These are phyloP conservation scores for Rynchops niger DNA, from an alignment of 2,113 vertebrate genomes.

Conservation along the genomic window DNA sequence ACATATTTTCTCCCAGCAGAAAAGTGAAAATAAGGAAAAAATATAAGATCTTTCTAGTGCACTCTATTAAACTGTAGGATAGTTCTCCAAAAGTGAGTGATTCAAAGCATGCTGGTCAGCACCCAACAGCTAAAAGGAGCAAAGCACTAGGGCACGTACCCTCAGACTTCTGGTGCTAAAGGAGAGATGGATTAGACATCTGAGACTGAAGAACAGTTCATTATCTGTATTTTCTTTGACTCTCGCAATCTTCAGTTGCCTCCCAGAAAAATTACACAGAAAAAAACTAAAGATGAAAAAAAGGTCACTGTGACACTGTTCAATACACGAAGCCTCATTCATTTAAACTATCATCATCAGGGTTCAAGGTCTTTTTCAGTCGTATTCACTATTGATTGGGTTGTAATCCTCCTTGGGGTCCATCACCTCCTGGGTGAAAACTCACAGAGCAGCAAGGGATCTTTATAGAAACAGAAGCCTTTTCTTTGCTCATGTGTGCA, in stretches of 20 bases:
- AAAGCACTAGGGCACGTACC: neutral
- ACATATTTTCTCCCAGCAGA: neutral
- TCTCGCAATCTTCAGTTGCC: neutral
- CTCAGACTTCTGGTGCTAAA: neutral
- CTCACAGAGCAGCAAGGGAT: neutral
- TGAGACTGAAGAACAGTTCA: neutral
- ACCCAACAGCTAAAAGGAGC: neutral
- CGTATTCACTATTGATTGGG: neutral
- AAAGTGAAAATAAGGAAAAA: neutral
- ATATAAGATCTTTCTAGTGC: neutral
- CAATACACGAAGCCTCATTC: neutral
- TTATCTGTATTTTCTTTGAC: neutral
- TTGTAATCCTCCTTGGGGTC: neutral
- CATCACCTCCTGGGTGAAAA: neutral
- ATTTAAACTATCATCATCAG: neutral
- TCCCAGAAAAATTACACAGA: neutral
- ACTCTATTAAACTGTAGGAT: neutral
- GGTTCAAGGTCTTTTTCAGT: neutral
- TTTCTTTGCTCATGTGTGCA: neutral
- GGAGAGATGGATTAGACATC: neutral
- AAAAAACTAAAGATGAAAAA: neutral
- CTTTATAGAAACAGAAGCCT: neutral
- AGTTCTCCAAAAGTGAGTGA: neutral
- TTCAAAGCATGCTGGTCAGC: neutral
- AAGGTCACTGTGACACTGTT: neutral